Evolutionary conservation across 2,888 invertebrate genomes (phyloP), one percentile per base, ranked within the genome.

Genomic region (Meloe dianella): DNA sequence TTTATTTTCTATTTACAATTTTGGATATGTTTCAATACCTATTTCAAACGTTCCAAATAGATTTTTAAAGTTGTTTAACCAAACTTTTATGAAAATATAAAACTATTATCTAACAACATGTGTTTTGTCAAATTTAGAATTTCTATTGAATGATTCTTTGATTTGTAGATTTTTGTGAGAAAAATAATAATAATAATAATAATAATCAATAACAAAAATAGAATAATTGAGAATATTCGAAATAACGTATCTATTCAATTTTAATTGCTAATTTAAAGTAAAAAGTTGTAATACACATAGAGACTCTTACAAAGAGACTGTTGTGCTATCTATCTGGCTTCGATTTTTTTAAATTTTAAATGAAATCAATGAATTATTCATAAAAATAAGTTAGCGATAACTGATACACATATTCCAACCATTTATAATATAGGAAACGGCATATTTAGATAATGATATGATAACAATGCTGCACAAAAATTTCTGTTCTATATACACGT

Each of bases 301-400:
- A 47, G 17, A 17, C 17, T 47, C 20, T 38, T 20, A 17, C 17
- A 20, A 20, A 17, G 47, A 47, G 0, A 51, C 22, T 51, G 10
- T 12, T 51, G 22, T 22, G 8, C n/a, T n/a, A n/a, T n/a, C n/a
- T 51, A 51, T 51, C 51, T 0, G 20, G 51, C 22, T 51, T 51
- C 10, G 22, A 8, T 51, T 51, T 51, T 20, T 10, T 22, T 12
- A 51, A 51, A 51, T 22, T 51, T 41, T 51, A 54, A 51, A 38
- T 62, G 61, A 65, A 62, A 56, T 65, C 63, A 57, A 66, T 66
- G 63, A 63, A 66, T 66, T 63, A 66, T 63, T 63, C 66, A 66
- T 65, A 47, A 32, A 51, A 35, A 41, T 57, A 63, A 60, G 32
- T 24, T 20, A 24, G 54, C 62, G 62, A 66, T 66, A 65, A 59